phyloP scores from a whole-genome alignment of 2,888 invertebrate genomes.

The Augochlorella aurata region DNA sequence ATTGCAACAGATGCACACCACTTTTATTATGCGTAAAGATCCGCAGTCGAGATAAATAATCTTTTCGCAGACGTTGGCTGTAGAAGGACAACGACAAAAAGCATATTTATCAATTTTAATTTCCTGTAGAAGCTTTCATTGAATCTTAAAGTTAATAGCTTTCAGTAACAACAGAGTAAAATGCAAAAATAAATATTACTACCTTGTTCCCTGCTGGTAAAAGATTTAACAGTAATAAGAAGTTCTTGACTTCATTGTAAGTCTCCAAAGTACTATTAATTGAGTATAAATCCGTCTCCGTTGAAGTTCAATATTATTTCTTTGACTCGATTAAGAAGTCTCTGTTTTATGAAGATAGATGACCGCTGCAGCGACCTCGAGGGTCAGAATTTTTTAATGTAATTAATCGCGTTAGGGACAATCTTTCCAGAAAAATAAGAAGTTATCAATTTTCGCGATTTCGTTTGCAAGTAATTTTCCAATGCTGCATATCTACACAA shows the following conservation, averaged over 20 bases:
- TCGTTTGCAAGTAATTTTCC: neutral
- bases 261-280: neutral
- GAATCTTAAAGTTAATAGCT: neutral
- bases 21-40: too few species aligned
- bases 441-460: neutral
- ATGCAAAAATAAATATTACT: neutral
- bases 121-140: slow-evolving; percentile 5
- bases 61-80: neutral
- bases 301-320: slow-evolving; percentile 2
- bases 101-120: neutral
- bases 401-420: neutral
- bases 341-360: neutral
- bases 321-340: slow-evolving; percentile 31
- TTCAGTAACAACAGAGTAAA: neutral
- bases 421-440: neutral
- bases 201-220: neutral
- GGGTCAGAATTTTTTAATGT: neutral
- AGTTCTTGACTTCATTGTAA: neutral
- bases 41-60: too few species aligned
- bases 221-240: neutral
- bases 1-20: too few species aligned
- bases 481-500: too few species aligned
- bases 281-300: neutral
- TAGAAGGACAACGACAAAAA: neutral
- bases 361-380: neutral